These are phyloP conservation scores for Acronicta aceris DNA, from an alignment of 2,888 invertebrate species.

Conservation along the genomic window DNA sequence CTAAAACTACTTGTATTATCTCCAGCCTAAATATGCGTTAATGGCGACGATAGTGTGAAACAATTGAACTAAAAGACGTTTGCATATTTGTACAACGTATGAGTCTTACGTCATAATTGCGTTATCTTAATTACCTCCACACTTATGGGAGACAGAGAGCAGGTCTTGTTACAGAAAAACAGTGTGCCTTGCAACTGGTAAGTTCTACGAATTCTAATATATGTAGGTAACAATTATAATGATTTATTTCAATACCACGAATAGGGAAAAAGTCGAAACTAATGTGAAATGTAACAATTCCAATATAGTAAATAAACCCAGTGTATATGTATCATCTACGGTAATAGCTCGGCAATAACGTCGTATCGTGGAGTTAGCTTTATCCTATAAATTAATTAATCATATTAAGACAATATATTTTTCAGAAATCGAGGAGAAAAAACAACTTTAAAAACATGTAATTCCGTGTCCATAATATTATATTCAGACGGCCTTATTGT, in stretches of 20 bases:
- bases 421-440: too few relatives aligned
- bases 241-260: background rate
- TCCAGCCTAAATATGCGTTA: slow-evolving; percentile 32
- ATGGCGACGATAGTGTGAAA: slow-evolving; percentile 35
- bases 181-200: slow-evolving; percentile 7
- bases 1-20: slow-evolving; percentile 1
- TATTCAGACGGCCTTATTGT: slow-evolving; percentile 26
- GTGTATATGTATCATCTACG: background rate
- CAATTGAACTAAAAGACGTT: slow-evolving; percentile 40
- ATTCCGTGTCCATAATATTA: background rate
- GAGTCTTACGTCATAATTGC: slow-evolving; percentile 41
- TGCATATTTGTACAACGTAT: slow-evolving; percentile 43
- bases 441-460: too few relatives aligned
- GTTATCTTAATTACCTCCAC: slow-evolving; percentile 49
- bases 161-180: slow-evolving; percentile 39
- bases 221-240: background rate
- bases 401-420: too few relatives aligned
- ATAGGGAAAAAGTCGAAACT: background rate
- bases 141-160: slow-evolving; percentile 19
- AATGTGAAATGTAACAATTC: background rate
- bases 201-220: slow-evolving; percentile 10
- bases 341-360: too few relatives aligned
- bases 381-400: too few relatives aligned
- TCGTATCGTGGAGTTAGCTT: too few relatives aligned
- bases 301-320: background rate